These are phyloP conservation scores for Tenualosa ilisha DNA, from an alignment of 2,797 vertebrate genomes.

Conservation along the genomic window DNA sequence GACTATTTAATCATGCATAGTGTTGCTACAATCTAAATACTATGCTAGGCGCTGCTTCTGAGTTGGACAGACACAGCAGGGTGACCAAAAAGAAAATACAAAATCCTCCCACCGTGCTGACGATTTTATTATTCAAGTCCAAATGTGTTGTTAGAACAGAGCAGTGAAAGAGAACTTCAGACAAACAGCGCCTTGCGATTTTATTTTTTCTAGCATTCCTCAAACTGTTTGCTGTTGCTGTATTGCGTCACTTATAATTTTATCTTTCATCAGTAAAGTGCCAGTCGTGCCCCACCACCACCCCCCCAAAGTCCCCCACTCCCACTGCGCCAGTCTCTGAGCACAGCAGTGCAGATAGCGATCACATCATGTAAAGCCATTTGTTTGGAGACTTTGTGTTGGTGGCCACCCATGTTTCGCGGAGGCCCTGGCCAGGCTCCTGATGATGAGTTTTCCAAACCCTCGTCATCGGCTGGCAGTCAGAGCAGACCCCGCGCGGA, in stretches of 20 bases:
- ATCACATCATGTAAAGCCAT: constrained; percentile 74
- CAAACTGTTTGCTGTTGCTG: constrained; percentile 49
- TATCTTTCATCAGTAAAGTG: constrained; percentile 65
- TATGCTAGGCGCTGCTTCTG: constrained; percentile 39
- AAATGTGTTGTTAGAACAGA: constrained; percentile 51
- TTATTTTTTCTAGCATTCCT: constrained; percentile 59
- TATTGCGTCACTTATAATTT: constrained; percentile 61
- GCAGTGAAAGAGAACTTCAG: constrained; percentile 30
- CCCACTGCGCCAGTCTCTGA: constrained; percentile 37
- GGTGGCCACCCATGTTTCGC: constrained; percentile 78
- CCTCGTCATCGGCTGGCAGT: constrained; percentile 61
- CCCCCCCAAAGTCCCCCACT: not conserved
- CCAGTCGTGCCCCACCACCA: constrained; percentile 48
- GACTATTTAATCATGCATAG: not conserved
- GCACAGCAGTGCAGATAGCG: constrained; percentile 61
- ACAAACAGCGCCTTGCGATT: constrained; percentile 60
- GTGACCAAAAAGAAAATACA: constrained; percentile 51
- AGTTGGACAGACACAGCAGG: constrained; percentile 40
- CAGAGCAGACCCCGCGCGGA: constrained; percentile 41
- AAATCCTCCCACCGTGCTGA: constrained; percentile 51
- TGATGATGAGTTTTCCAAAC: constrained; percentile 88
- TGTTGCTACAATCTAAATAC: not conserved
- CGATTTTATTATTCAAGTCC: constrained; percentile 59
- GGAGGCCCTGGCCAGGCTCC: constrained; percentile 56
- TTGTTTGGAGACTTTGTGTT: constrained; percentile 66